Evolutionary conservation across 2,113 vertebrate genomes (phyloP), one percentile per base, ranked within the genome.

Genomic region (Conger conger): DNA sequence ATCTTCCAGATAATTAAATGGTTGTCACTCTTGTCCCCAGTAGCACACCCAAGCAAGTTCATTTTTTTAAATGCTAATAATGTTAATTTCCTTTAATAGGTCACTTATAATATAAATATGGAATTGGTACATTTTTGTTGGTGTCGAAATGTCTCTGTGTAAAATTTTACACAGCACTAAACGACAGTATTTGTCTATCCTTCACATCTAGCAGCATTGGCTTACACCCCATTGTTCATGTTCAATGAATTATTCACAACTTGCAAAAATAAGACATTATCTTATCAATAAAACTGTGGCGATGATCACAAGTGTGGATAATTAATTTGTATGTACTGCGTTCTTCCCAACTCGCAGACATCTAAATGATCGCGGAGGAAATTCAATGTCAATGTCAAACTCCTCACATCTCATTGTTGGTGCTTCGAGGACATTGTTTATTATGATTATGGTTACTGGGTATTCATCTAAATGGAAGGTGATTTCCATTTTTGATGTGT

Each of bases 401-500:
- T n/a, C 13, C 27, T 73, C 27, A 73, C 27, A n/a, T 73, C n/a
- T 73, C 68, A 30, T 73, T 30, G 68, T 30, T 27, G 6, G 68
- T 11, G n/a, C 68, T 30, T 73, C 6, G n/a, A 33, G 68, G n/a
- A 27, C 27, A 33, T 73, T 73, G n/a, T 73, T 73, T 30, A 4
- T n/a, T 35, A n/a, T 81, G 79, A 53, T 27, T 76, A 40, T 63
- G 37, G 38, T 23, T 81, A 42, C 37, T 60, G 60, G 79, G n/a
- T 33, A 8, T 73, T 73, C 79, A 63, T 76, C 79, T 76, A 53
- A 42, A 81, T 33, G 23, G 42, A 13, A 13, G 77, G 45, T 45
- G 57, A 50, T 60, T 36, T 79, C 76, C 76, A 81, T 76, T 37
- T 73, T 36, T 53, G 38, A 82, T 76, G 35, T 40, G 37, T 85